Evolutionary conservation across 1,140 invertebrate genomes (phyloP).

Genomic region (Macrobrachium rosenbergii): DNA sequence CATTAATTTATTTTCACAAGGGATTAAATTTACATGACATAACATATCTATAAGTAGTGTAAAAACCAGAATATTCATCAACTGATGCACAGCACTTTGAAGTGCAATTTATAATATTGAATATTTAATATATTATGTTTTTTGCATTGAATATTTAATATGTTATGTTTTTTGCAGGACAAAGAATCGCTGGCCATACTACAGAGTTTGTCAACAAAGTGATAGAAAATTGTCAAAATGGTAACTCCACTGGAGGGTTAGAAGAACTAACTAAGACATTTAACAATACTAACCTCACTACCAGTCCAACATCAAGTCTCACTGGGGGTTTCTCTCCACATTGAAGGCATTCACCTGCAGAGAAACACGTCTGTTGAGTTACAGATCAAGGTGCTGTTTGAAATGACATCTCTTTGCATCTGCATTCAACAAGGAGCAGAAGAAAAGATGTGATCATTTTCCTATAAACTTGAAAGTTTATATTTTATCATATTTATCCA

Average conservation of each 20-base stretch:
- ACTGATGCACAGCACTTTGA: background rate
- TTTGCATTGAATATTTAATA: background rate
- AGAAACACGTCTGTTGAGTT: slow-evolving; percentile 4
- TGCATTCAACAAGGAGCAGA: too few relatives aligned
- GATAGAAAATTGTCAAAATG: slow-evolving; percentile 76
- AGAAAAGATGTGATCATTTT: too few relatives aligned
- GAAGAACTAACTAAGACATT: slow-evolving; percentile 58
- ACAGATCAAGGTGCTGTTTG: slow-evolving; percentile 31
- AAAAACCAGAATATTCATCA: too few relatives aligned
- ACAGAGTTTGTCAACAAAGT: slow-evolving; percentile 90
- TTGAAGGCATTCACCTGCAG: slow-evolving; percentile 3
- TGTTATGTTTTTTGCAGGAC: slow-evolving; percentile 74
- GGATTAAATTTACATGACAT: too few relatives aligned
- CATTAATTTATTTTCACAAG: too few relatives aligned
- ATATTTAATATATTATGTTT: too few relatives aligned
- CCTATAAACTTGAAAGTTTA: background rate
- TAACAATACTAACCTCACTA: slow-evolving; percentile 35
- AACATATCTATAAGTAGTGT: too few relatives aligned
- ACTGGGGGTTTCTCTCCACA: slow-evolving; percentile 37
- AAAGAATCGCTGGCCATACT: slow-evolving; percentile 84
- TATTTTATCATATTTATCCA: slow-evolving; percentile 42
- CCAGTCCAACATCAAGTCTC: slow-evolving; percentile 35
- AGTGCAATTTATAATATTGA: background rate
- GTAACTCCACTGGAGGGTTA: slow-evolving; percentile 55
- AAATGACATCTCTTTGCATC: slow-evolving; percentile 12